Evolutionary conservation across 2,888 invertebrate species (phyloP).

Genomic region (Tenthredo livida): DNA sequence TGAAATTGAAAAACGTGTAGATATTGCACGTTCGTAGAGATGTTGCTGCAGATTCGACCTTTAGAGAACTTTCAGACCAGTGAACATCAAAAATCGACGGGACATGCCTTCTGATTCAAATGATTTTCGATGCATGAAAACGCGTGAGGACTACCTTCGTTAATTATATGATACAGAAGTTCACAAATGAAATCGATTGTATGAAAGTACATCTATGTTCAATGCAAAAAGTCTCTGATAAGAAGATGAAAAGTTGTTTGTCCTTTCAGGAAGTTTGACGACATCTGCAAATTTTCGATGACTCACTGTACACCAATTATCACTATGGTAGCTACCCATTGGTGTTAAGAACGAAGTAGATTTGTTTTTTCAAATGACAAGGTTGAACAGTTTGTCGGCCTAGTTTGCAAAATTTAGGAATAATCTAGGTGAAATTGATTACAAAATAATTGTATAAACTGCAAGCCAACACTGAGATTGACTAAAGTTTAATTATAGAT

Average conservation of each 20-base stretch:
- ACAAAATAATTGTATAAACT: background rate
- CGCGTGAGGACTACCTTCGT: too few relatives aligned
- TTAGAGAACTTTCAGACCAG: background rate
- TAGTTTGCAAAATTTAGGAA: background rate
- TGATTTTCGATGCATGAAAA: too few relatives aligned
- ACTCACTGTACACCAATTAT: background rate
- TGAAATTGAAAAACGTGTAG: background rate
- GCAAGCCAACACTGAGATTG: background rate
- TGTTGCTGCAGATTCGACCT: background rate
- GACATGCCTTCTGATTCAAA: background rate
- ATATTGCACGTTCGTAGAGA: background rate
- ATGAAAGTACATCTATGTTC: background rate
- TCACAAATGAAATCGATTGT: background rate
- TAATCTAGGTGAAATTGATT: background rate
- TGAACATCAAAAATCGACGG: background rate
- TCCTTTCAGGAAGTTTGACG: background rate
- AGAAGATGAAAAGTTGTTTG: background rate
- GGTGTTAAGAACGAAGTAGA: background rate
- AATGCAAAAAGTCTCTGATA: background rate
- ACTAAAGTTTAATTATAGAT: slow-evolving; percentile 4
- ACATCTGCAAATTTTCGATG: background rate
- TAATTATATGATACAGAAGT: too few relatives aligned
- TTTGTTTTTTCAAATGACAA: background rate
- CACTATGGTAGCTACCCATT: background rate
- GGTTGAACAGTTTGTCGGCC: background rate